Evolutionary conservation across 2,113 vertebrate species (phyloP).

Genomic region (Butastur rufipennis): DNA sequence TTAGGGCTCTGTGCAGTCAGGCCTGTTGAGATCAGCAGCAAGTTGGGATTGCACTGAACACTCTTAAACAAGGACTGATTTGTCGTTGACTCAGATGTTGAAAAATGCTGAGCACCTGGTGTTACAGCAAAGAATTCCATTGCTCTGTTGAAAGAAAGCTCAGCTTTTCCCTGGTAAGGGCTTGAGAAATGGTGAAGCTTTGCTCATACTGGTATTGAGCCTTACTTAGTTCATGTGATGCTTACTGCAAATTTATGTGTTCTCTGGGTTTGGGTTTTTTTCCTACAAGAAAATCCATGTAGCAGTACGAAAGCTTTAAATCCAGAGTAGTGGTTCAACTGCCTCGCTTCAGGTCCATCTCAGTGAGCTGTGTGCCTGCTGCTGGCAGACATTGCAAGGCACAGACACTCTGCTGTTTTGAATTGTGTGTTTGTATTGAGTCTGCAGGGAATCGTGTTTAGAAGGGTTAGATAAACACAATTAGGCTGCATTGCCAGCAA

Average conservation of each 20-base stretch:
- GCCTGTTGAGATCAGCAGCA: not conserved
- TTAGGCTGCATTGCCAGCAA: slow-evolving; percentile 17
- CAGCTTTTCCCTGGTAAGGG: not conserved
- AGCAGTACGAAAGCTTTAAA: not conserved
- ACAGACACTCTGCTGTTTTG: not conserved
- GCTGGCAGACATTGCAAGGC: not conserved
- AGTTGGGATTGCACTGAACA: not conserved
- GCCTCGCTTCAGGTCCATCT: not conserved
- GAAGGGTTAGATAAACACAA: slow-evolving; percentile 28
- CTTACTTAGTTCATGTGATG: not conserved
- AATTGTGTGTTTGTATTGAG: not conserved
- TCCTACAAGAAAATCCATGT: not conserved
- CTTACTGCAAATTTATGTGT: not conserved
- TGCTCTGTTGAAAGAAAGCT: not conserved
- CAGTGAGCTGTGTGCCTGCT: not conserved
- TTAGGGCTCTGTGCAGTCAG: not conserved
- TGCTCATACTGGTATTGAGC: not conserved
- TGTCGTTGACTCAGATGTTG: not conserved
- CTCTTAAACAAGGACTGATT: not conserved
- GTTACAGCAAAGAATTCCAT: not conserved
- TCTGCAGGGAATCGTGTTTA: not conserved
- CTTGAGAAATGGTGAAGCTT: not conserved
- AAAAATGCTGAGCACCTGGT: not conserved
- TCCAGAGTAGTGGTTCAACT: not conserved
- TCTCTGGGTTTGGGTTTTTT: not conserved